Evolutionary conservation across 1,140 invertebrate genomes (phyloP), one percentile per base, ranked within the genome.

Genomic region (Bradysia coprophila): DNA sequence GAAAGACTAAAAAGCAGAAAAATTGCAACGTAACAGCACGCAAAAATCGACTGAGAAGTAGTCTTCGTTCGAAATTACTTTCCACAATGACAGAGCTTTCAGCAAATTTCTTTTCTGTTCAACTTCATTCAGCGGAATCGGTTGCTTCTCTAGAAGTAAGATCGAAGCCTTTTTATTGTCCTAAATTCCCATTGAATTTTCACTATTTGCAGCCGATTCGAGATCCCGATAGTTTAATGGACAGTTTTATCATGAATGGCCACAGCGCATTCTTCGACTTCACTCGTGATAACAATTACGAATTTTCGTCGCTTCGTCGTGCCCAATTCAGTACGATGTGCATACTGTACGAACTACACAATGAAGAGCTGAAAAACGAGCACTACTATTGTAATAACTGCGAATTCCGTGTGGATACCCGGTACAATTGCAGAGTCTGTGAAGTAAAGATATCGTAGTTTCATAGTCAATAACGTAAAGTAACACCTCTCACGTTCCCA

Each of bases 81-180:
- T 79, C 84, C 20, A 95, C 91, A 3, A 97, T 99, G 91, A 95
- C 98, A 61, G 98, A 98, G 59, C 95, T 98, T 61, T 97, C 97
- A 65, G 95, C 98, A 67, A 93, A 97, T 23, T 98, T 98, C 69
- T 99, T 98, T 67, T 94, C 98, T 31, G 98, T 98, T 48, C 73
- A 84, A 54, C 71, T 99, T 52, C 91, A 97, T 66, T 91, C 88
- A 50, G 85, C 82, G 38, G 92, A 97, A 65, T 85, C 83, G 50
- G 91, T 90, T 51, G 84, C 87, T 44, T 89, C 84, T 61, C 74
- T 98, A 63, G 78, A 78, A 51, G 82, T 87, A 64, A 75, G 73
- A 72, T 44, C 28, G 22, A 19, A 4, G 11, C 38, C n/a, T 18
- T 34, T 11, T 16, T 18, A 16, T 24, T 3, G 5, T 5, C 4